A percentile compares a stretch with the other conserved stretches of the same genome.
These are phyloP conservation scores for Argyresthia goedartella DNA, from an alignment of 2,888 invertebrate species.

Conservation along the genomic window DNA sequence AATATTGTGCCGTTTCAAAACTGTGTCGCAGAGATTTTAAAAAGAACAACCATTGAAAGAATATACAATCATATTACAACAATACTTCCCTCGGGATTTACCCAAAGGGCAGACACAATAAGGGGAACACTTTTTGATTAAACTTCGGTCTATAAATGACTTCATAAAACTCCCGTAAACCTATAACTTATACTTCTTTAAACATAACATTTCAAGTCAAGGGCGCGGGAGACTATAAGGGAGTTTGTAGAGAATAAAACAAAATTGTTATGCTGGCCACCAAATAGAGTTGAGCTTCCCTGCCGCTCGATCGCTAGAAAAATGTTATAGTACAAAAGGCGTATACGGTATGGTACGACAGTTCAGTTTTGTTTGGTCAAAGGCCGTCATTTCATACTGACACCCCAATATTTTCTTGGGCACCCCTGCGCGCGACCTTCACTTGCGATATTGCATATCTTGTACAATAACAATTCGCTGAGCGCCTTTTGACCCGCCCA, in stretches of 20 bases:
- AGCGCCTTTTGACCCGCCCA: conserved; percentile 31
- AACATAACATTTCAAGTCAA: neutral
- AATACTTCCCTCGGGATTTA: conserved; percentile 11
- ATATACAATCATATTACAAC: neutral
- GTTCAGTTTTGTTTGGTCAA: conserved; percentile 24
- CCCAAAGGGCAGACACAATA: conserved; percentile 13
- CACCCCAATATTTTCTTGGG: conserved; percentile 24
- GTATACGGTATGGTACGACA: conserved; percentile 5
- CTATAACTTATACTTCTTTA: neutral
- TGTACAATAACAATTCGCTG: conserved; percentile 32
- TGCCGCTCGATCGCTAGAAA: neutral
- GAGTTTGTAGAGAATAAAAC: neutral
- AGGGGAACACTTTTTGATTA: conserved; percentile 16
- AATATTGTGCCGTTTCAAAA: too few species aligned
- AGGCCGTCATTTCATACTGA: conserved; percentile 22
- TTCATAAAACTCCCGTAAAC: neutral
- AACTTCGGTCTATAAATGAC: neutral
- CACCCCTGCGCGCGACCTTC: conserved; percentile 23
- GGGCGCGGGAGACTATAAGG: too few species aligned
- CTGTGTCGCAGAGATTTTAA: too few species aligned
- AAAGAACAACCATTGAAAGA: neutral
- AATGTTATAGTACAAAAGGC: neutral
- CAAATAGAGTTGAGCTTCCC: neutral
- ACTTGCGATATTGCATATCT: conserved; percentile 41
- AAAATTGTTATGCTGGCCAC: neutral